phyloP scores from a whole-genome alignment of 2,888 invertebrate species.

The Rotaria macrura region DNA sequence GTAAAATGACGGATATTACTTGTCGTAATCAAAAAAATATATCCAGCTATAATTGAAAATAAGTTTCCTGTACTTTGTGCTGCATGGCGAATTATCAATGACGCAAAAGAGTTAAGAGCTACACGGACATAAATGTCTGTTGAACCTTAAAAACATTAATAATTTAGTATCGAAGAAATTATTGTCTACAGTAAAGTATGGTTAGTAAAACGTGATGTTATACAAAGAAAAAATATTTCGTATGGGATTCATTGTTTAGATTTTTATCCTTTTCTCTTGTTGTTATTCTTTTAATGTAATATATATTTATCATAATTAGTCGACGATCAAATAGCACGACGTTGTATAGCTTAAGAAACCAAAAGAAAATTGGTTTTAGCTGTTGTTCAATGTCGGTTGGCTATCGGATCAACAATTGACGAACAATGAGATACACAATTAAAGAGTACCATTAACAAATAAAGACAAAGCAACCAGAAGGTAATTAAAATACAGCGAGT shows the following conservation, averaged over 20 bases:
- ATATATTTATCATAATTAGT: background rate
- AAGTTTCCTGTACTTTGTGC: background rate
- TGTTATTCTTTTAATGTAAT: background rate
- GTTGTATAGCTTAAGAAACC: background rate
- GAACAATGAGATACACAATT: background rate
- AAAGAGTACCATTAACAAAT: background rate
- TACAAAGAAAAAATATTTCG: no score
- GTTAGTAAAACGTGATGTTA: background rate
- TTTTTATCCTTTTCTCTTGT: no score
- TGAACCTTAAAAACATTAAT: background rate
- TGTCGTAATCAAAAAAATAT: background rate
- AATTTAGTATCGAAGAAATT: background rate
- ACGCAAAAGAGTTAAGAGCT: background rate
- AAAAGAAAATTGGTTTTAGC: background rate
- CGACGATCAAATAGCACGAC: background rate
- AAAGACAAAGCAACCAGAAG: background rate
- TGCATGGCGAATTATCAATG: background rate
- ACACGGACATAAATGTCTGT: background rate
- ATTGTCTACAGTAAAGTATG: background rate
- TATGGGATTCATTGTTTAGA: no score
- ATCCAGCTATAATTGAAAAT: background rate
- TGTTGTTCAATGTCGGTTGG: background rate
- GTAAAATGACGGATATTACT: background rate
- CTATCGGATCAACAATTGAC: background rate
- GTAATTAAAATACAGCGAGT: background rate